Evolutionary conservation across 1,140 invertebrate species (phyloP).

Genomic region (Sogatella furcifera): DNA sequence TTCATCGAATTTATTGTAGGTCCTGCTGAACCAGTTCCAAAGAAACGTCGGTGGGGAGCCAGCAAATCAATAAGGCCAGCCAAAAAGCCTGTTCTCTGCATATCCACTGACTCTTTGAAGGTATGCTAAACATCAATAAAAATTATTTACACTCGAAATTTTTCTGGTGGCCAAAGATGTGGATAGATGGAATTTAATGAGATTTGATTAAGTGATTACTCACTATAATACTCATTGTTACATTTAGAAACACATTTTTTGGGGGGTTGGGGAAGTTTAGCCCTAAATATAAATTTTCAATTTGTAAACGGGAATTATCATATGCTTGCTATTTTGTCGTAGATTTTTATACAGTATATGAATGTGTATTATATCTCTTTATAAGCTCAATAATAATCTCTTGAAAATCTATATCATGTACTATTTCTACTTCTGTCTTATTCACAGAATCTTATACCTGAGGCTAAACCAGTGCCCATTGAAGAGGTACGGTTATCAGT

Average conservation of each 20-base stretch:
- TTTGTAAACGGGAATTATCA: background rate
- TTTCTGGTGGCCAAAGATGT: too few relatives aligned
- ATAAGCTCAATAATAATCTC: too few relatives aligned
- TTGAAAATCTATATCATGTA: background rate
- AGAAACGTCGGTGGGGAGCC: constrained; percentile 37
- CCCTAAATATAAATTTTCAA: too few relatives aligned
- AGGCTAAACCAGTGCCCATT: constrained; percentile 40
- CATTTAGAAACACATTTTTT: too few relatives aligned
- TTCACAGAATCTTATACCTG: constrained; percentile 40
- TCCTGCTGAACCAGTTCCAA: constrained; percentile 28
- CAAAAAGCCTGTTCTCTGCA: constrained; percentile 33
- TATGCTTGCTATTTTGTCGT: background rate
- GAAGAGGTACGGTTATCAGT: constrained; percentile 37
- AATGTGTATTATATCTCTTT: too few relatives aligned
- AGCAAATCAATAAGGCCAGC: constrained; percentile 28
- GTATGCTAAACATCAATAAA: constrained; percentile 22
- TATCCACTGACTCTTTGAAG: constrained; percentile 40
- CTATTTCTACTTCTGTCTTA: background rate
- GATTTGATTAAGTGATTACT: too few relatives aligned
- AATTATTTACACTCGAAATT: too few relatives aligned
- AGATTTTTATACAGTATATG: too few relatives aligned
- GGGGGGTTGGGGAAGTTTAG: too few relatives aligned
- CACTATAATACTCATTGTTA: too few relatives aligned
- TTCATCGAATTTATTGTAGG: constrained; percentile 12
- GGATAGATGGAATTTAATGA: too few relatives aligned